A percentile compares a stretch with the other conserved stretches of the same genome.
Evolutionary conservation across 2,797 vertebrate genomes (phyloP).

Genomic region (Mus spretus): DNA sequence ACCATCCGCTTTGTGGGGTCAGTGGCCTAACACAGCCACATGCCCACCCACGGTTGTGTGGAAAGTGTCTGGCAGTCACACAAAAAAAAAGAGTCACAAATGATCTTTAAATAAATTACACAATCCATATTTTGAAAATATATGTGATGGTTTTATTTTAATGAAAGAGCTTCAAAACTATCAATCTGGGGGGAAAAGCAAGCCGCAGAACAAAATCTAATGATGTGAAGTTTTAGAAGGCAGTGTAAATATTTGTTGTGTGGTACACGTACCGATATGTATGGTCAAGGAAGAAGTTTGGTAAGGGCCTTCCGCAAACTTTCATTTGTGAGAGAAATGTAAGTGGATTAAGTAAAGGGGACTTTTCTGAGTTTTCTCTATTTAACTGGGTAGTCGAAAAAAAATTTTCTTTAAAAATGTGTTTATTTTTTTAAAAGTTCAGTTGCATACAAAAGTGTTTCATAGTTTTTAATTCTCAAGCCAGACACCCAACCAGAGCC

Average conservation of each 20-base stretch:
- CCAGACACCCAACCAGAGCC: slow-evolving; percentile 83
- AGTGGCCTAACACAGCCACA: no score
- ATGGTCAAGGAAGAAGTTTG: not conserved
- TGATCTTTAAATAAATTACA: slow-evolving; percentile 47
- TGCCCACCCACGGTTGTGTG: no score
- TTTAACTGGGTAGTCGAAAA: not conserved
- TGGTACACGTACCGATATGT: not conserved
- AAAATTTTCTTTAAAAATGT: slow-evolving; percentile 88
- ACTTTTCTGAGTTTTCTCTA: not conserved
- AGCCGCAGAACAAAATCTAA: slow-evolving; percentile 13
- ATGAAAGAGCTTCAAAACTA: slow-evolving; percentile 20
- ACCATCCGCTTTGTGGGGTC: no score
- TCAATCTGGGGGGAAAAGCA: not conserved
- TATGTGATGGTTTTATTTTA: not conserved
- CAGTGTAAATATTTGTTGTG: not conserved
- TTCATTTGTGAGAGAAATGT: not conserved
- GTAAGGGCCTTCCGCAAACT: not conserved
- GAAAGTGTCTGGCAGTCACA: no score
- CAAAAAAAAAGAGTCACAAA: not conserved
- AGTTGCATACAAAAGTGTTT: slow-evolving; percentile 90
- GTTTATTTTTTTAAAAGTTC: slow-evolving; percentile 90
- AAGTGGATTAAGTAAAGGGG: not conserved
- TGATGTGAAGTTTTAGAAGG: slow-evolving; percentile 1
- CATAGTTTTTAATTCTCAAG: slow-evolving; percentile 88
- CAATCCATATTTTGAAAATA: not conserved